Percentiles rank a stretch among this genome's conserved stretches.
Evolutionary conservation across 2,113 vertebrate genomes (phyloP).

Genomic region (Neomonachus schauinslandi): DNA sequence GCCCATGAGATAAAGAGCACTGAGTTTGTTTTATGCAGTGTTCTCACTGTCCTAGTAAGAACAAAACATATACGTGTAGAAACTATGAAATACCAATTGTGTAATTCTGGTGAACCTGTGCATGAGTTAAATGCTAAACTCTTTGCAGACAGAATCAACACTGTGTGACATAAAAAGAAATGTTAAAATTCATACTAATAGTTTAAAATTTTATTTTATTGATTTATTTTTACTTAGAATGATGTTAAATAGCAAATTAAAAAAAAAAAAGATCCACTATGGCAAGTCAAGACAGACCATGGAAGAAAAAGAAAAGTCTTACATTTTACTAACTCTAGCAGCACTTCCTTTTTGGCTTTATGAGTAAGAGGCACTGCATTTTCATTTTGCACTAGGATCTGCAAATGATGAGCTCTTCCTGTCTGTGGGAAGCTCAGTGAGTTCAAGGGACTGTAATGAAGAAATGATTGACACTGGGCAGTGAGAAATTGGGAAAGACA

Average conservation of each 20-base stretch:
- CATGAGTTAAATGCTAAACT: background rate
- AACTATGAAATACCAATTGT: background rate
- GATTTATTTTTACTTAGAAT: background rate
- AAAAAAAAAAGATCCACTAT: background rate
- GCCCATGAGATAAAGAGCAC: rapidly evolving
- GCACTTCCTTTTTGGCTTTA: background rate
- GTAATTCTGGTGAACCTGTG: background rate
- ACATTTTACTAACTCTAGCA: background rate
- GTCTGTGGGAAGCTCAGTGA: background rate
- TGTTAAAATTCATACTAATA: background rate
- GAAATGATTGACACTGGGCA: background rate
- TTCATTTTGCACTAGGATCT: background rate
- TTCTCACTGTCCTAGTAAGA: background rate
- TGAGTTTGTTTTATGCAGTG: too few species aligned
- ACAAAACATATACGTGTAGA: background rate
- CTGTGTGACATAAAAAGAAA: background rate
- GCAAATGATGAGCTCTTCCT: background rate
- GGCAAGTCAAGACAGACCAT: background rate
- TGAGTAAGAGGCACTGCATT: background rate
- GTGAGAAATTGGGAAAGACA: background rate
- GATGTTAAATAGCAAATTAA: background rate
- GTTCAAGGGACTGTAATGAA: background rate
- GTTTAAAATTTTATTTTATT: background rate
- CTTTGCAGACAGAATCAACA: background rate
- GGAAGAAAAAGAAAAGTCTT: background rate